These are phyloP conservation scores for Balaeniceps rex DNA, from an alignment of 2,113 vertebrate species.

Conservation along the genomic window DNA sequence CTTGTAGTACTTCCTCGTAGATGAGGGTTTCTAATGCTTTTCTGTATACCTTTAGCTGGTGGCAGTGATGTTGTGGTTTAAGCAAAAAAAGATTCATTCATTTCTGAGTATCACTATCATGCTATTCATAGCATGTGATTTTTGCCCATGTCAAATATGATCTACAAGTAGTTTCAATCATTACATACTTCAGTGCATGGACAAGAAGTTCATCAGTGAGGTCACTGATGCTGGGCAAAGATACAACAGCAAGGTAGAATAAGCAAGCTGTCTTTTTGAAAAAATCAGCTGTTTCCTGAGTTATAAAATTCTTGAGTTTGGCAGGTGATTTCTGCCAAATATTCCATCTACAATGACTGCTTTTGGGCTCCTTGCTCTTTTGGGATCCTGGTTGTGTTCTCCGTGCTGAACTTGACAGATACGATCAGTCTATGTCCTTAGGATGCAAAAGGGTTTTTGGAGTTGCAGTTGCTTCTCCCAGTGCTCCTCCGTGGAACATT, in stretches of 20 bases:
- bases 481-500: accelerated
- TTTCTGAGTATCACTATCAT: background rate
- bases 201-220: background rate
- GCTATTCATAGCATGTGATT: background rate
- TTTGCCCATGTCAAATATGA: background rate
- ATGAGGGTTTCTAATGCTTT: background rate
- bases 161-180: accelerated
- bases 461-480: background rate
- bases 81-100: background rate
- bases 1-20: background rate
- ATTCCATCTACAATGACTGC: background rate
- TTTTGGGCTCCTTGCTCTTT: background rate
- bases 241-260: background rate
- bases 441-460: background rate
- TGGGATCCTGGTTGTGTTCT: background rate
- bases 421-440: background rate
- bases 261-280: background rate
- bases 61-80: background rate
- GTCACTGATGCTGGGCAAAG: background rate
- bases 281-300: background rate
- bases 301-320: background rate
- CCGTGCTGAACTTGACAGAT: background rate
- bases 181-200: background rate
- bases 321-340: background rate
- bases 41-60: background rate